phyloP scores from a whole-genome alignment of 2,113 vertebrate genomes.

The Corythaixoides concolor region DNA sequence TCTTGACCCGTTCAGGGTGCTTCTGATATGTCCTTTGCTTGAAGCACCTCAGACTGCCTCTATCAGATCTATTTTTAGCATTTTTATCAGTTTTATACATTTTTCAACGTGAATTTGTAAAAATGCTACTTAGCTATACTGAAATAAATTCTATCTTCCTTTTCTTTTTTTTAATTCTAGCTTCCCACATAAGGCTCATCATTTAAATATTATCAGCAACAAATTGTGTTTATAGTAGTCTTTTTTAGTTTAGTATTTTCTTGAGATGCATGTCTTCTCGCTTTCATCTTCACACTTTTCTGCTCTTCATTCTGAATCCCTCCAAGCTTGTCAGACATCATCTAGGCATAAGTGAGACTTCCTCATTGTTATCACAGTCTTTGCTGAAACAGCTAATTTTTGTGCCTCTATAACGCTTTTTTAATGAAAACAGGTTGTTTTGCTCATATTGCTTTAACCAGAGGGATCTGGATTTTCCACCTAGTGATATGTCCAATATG shows the following conservation, averaged over 20 bases:
- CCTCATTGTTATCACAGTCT: neutral
- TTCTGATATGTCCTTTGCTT: neutral
- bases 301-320: neutral
- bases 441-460: neutral
- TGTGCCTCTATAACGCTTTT: neutral
- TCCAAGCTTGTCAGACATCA: neutral
- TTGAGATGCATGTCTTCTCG: neutral
- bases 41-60: neutral
- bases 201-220: neutral
- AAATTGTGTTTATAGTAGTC: neutral
- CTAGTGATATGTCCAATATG: neutral
- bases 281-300: neutral
- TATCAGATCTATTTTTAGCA: neutral
- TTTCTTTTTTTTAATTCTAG: neutral
- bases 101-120: neutral
- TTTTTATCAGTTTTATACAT: neutral
- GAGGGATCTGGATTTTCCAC: neutral
- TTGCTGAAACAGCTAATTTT: neutral
- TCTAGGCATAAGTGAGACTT: neutral
- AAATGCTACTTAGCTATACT: neutral
- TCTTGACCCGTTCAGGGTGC: neutral
- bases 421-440: neutral
- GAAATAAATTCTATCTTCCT: neutral
- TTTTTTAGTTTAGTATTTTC: neutral
- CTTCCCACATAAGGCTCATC: neutral